Evolutionary conservation across 2,888 invertebrate species (phyloP), one percentile per base, ranked within the genome.

Genomic region (Ernsta delagoae): DNA sequence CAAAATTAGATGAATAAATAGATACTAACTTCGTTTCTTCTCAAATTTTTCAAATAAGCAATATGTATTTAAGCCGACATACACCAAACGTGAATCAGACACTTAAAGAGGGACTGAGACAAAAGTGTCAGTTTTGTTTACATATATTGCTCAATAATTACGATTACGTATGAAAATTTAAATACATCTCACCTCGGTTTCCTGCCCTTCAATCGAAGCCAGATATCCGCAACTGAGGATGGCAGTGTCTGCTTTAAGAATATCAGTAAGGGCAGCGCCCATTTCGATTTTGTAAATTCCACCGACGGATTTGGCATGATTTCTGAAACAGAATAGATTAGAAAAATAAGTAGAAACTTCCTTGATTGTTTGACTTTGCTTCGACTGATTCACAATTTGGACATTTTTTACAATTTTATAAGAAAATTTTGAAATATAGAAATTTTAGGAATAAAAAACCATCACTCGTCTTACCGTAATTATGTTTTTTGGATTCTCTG

Each of bases 231-330:
- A 12, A 39, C 31, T 24, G 16, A 43, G 7, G 59, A 31, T 53
- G 65, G 65, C n/a, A 66, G 8, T n/a, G 31, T 66, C 12, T 66
- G 53, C n/a, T 9, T 5, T n/a, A 45, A 2, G 53, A 66, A 59
- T 31, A 9, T 50, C 4, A 66, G 24, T 7, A 53, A 1, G 0
- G 53, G 53, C 11, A 66, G n/a, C 34, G 31, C 41, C 65, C 65
- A 66, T 1, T 7, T 31, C 0, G 31, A 9, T 12, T 59, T 9
- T 31, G 65, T 66, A 5, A 59, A 53, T 4, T 41, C 24, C 31
- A 59, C 12, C 12, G 5, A 9, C 5, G 65, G 65, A 53, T 41
- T 59, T 6, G 59, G 41, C 12, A 66, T 6, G 34, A 59, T n/a
- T 0, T 5, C 65, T 66, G 59, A 34, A 66, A 66, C 9, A 59